A percentile compares a stretch with the other conserved stretches of the same genome.
Conservation (phyloP, 2,888 invertebrate genomes). For the Schizaphis graminum region DNA sequence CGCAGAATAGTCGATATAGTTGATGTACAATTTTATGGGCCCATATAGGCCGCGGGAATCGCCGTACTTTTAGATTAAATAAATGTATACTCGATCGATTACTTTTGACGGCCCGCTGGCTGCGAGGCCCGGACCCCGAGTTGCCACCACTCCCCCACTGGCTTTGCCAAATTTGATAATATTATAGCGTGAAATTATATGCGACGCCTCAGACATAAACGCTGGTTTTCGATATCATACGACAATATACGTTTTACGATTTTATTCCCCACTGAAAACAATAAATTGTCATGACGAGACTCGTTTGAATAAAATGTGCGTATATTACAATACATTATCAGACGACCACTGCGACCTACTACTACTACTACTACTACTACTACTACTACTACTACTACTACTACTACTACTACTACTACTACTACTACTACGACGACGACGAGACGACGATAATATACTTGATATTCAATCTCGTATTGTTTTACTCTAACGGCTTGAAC, state of each 20-base stretch:
- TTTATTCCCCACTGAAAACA: not conserved
- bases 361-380: no score
- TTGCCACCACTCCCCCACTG: not conserved
- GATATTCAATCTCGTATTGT: not conserved
- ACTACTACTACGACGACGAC: not conserved
- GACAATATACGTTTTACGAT: not conserved
- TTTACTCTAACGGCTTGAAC: not conserved
- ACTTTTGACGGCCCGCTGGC: not conserved
- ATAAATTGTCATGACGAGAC: constrained; percentile 3
- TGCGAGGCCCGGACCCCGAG: not conserved
- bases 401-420: no score
- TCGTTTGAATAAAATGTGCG: not conserved
- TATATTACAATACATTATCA: not conserved
- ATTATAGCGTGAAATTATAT: not conserved
- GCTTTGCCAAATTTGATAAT: not conserved
- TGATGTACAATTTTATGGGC: not conserved
- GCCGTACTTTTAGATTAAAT: not conserved
- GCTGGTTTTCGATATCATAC: not conserved
- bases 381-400: no score
- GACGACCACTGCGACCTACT: not conserved
- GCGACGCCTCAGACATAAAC: not conserved
- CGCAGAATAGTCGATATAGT: not conserved
- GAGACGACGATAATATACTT: not conserved
- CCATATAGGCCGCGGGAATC: no score
- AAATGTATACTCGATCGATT: not conserved